These are phyloP conservation scores for Prochilodus magdalenae DNA, from an alignment of 2,113 vertebrate species.

Conservation along the genomic window DNA sequence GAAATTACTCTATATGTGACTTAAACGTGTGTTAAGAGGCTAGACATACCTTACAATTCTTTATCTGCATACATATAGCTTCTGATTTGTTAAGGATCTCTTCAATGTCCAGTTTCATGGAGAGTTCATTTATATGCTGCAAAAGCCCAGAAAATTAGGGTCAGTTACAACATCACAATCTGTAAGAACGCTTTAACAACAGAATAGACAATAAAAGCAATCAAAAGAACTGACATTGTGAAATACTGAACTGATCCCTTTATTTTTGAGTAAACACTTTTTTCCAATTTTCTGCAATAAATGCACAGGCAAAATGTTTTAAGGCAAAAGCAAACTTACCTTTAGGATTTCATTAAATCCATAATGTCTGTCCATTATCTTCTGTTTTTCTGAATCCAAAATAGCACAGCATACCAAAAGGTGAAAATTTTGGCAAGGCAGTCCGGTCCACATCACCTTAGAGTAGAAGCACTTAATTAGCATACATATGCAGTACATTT, in stretches of 20 bases:
- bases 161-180: neutral
- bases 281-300: too few species aligned
- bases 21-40: neutral
- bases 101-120: slow-evolving; percentile 95
- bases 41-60: slow-evolving; percentile 87
- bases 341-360: slow-evolving; percentile 98
- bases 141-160: slow-evolving; percentile 25
- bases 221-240: too few species aligned
- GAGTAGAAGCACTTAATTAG: neutral
- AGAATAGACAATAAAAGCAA: neutral
- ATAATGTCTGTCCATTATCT: slow-evolving; percentile 95
- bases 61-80: slow-evolving; percentile 90
- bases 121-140: slow-evolving; percentile 96
- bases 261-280: neutral
- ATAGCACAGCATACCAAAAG: slow-evolving; percentile 96
- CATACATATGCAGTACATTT: too few species aligned
- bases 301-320: neutral
- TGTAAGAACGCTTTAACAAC: neutral
- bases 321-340: slow-evolving; percentile 68
- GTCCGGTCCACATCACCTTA: slow-evolving; percentile 93
- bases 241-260: neutral
- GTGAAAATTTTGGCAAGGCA: slow-evolving; percentile 96
- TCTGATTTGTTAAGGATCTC: slow-evolving; percentile 91
- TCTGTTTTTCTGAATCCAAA: slow-evolving; percentile 93
- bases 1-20: too few species aligned